phyloP scores from a whole-genome alignment of 2,113 vertebrate genomes.

The Pristiophorus japonicus region DNA sequence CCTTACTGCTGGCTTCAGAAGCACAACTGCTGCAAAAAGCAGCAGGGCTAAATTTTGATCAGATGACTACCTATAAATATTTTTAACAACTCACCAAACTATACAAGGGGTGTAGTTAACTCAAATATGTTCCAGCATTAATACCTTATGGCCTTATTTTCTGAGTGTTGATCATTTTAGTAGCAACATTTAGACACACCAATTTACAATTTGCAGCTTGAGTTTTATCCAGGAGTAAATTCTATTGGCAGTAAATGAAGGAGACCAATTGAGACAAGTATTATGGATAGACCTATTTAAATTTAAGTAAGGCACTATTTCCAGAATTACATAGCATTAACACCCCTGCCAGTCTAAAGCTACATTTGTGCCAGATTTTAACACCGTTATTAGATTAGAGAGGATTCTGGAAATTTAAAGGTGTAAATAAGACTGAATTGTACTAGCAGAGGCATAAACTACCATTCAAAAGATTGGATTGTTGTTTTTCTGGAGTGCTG shows the following conservation, averaged over 20 bases:
- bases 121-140: neutral
- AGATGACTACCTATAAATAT: neutral
- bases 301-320: neutral
- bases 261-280: neutral
- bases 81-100: neutral
- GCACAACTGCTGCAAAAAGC: neutral
- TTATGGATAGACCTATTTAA: neutral
- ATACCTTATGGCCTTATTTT: too few species aligned
- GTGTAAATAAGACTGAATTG: neutral
- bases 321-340: neutral
- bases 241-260: neutral
- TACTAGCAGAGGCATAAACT: neutral
- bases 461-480: neutral
- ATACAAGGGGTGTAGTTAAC: neutral
- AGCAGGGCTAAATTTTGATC: neutral
- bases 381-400: neutral
- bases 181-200: neutral
- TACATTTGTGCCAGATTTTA: neutral
- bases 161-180: neutral
- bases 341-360: neutral
- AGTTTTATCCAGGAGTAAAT: neutral
- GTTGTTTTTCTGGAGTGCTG: neutral
- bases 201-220: neutral
- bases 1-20: neutral
- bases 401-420: neutral